A percentile compares a stretch with the other conserved stretches of the same genome.
Conservation (phyloP, 1,140 invertebrate genomes). For the Schlechtendalia chinensis region DNA sequence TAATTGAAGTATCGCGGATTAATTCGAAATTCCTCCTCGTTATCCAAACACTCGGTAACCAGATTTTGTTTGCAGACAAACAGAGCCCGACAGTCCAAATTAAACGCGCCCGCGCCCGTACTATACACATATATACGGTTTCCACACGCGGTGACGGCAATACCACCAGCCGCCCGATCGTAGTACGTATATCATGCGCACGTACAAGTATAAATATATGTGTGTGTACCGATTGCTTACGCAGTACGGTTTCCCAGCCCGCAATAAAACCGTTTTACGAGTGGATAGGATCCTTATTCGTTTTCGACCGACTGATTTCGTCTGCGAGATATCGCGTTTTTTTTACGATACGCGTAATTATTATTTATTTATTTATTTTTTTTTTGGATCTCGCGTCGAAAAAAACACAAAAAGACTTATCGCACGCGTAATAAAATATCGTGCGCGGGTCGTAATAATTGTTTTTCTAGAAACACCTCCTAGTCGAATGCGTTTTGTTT, state of each 20-base stretch:
- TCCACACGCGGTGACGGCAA: not conserved
- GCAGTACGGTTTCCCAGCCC: conserved; percentile 1
- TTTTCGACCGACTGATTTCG: conserved; percentile 27
- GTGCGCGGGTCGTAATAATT: no score
- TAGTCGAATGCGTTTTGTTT: no score
- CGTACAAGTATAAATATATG: conserved; percentile 8
- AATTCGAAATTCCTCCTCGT: conserved; percentile 48
- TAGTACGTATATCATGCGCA: not conserved
- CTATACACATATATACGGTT: not conserved
- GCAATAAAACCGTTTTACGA: conserved; percentile 27
- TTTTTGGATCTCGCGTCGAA: no score
- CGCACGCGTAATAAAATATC: no score
- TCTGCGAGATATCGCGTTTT: not conserved
- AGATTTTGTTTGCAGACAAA: conserved; percentile 50
- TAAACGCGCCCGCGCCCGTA: conserved; percentile 16
- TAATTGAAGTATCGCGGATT: conserved; percentile 48
- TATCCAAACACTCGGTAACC: conserved; percentile 50
- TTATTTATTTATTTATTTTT: no score
- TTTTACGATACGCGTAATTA: no score
- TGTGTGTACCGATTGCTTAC: not conserved
- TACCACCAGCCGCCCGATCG: not conserved
- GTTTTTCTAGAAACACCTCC: no score
- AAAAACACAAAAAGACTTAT: not conserved
- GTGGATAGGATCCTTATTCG: conserved; percentile 19
- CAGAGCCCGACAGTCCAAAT: conserved; percentile 44